Base-by-base conservation (phyloP, 2,888 invertebrate genomes). In the Ophion obscuratus region DNA sequence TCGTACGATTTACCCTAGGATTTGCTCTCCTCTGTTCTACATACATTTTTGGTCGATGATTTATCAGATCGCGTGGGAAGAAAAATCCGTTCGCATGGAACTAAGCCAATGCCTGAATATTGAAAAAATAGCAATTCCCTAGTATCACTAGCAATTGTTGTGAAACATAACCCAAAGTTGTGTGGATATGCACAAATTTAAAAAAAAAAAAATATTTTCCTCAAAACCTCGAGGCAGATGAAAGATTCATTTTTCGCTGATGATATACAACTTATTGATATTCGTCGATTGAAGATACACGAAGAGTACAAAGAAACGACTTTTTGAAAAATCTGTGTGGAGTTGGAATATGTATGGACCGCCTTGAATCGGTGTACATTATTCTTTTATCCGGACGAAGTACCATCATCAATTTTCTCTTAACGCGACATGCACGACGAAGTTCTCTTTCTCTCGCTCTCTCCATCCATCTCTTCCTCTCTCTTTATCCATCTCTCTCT, bases 381-480 rank as follows among this genome's bases (percentile, higher is more conserved):
- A 85, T 78, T 85, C 77, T 81, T 74, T 77, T 24, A 76, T 67
- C 71, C 68, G 70, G 11, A 36, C 66, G 78, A 77, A 86, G 83
- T 85, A 79, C 77, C 83, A 75, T 80, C 88, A 88, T 88, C 88
- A 87, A 88, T 88, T 86, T 88, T 83, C 85, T 86, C 78, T 74
- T 62, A 70, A 79, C 40, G 73, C 59, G 79, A 64, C 79, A 67
- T 68, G 66, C 62, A 27, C 40, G 14, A 24, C 59, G 17, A 17
- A 36, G 40, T 40, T 74, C 31, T 36, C 75, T 53, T 31, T 36
- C 24, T 24, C 27, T 70, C 70, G 67, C 47, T 47, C 17, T 27
- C 57, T 9, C n/a, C 57, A 66, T 40, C 61, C 61, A 20, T 40
- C 73, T 59, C 73, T 36, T 73, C n/a, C 24, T 73, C 24, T 36